Evolutionary conservation across 2,113 vertebrate species (phyloP).

Genomic region (Lota lota): DNA sequence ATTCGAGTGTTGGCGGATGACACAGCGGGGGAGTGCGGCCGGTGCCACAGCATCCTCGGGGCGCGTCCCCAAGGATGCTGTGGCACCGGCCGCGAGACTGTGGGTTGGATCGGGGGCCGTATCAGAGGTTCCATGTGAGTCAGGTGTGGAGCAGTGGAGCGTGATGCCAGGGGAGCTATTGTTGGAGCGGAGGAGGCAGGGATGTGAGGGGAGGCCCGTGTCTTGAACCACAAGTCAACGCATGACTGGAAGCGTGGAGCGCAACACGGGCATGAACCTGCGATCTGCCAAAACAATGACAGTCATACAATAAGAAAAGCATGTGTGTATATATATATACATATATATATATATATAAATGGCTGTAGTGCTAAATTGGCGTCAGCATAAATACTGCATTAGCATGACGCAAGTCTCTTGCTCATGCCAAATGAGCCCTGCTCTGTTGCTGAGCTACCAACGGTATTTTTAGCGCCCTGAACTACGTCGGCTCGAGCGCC

Average conservation of each 20-base stretch:
- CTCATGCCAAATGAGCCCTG: not conserved
- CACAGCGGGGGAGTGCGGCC: conserved; percentile 6
- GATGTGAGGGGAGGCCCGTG: conserved; percentile 70
- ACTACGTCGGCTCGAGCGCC: conserved; percentile 37
- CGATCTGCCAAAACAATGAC: conserved; percentile 2
- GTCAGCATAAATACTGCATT: too few relatives aligned
- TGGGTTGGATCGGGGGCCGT: conserved; percentile 62
- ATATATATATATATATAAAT: too few relatives aligned
- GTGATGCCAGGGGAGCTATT: conserved; percentile 70
- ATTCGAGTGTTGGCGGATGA: conserved; percentile 14
- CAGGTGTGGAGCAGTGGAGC: conserved; percentile 74
- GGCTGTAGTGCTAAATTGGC: too few relatives aligned
- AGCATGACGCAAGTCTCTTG: too few relatives aligned
- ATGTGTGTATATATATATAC: too few relatives aligned
- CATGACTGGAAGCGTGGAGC: conserved; percentile 47
- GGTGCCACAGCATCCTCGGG: conserved; percentile 25
- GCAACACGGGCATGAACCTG: not conserved
- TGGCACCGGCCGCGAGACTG: conserved; percentile 53
- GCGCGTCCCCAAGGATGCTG: conserved; percentile 26
- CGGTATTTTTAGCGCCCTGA: conserved; percentile 57
- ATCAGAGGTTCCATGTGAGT: conserved; percentile 77
- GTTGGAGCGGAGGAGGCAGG: conserved; percentile 72
- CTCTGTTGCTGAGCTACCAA: conserved; percentile 50
- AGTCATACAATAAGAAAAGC: not conserved
- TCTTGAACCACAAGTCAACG: conserved; percentile 58